phyloP scores from a whole-genome alignment of 2,797 vertebrate genomes.

The Molossus alvarezi region DNA sequence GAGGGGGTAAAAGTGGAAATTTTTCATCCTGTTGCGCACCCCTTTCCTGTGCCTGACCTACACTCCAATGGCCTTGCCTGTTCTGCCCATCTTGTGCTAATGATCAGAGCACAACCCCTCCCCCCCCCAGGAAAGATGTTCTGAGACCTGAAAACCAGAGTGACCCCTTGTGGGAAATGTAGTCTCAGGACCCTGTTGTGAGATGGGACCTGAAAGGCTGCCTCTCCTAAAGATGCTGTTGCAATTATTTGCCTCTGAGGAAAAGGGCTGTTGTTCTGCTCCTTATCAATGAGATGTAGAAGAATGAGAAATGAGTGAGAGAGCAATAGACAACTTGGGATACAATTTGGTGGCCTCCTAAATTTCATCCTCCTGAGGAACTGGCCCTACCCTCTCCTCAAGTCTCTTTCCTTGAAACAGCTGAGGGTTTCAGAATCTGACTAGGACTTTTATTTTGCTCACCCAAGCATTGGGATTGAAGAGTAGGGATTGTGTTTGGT shows the following conservation, averaged over 20 bases:
- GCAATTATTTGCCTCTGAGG: not conserved
- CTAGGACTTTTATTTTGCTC: constrained; percentile 3
- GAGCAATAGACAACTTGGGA: not conserved
- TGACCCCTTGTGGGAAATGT: not conserved
- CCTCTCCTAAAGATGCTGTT: not conserved
- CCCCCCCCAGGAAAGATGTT: not conserved
- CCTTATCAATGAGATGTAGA: not conserved
- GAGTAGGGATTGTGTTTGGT: not conserved
- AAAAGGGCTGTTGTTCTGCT: not conserved
- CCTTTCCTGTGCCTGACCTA: not conserved
- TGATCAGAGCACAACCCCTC: not conserved
- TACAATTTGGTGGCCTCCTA: not conserved
- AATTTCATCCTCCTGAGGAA: not conserved
- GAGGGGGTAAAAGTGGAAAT: not conserved
- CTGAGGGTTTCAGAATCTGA: not conserved
- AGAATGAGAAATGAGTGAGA: not conserved
- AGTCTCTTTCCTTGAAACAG: not conserved
- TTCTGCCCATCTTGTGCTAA: too few relatives aligned
- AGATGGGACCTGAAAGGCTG: not conserved
- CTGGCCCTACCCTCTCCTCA: not conserved
- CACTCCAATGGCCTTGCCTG: not conserved
- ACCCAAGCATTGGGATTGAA: not conserved
- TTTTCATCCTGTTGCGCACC: not conserved
- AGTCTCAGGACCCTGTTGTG: not conserved
- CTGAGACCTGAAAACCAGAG: not conserved